Evolutionary conservation across 2,113 vertebrate species (phyloP), one percentile per base, ranked within the genome.

Genomic region (Anhinga anhinga): DNA sequence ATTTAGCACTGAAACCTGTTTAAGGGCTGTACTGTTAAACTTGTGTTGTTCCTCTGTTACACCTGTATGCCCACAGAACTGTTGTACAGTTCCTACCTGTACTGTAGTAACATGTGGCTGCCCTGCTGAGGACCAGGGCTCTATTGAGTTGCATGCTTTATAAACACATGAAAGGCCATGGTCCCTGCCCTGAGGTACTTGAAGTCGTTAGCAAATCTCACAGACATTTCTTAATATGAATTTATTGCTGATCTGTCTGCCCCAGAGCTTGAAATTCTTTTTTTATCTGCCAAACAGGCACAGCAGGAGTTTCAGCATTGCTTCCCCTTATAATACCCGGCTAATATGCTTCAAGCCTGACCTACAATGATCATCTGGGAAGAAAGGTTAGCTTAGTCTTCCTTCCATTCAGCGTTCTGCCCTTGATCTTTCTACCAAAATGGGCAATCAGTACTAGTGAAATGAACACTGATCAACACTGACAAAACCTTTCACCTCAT

Each of bases 191-290:
- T 44, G 42, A 88, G 74, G 91, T 89, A 47, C 84, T 74, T 70
- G 78, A 89, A 94, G 81, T 88, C 18, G 4, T 97, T 95, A 94
- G 95, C 66, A 93, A 95, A 96, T 93, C 93, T 96, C 93, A 93
- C 92, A 97, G 96, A 95, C 95, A 82, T 85, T 96, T 96, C 93
- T 95, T 97, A 93, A 89, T 94, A 89, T 67, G 49, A 94, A 96
- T 95, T 77, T 96, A 91, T 91, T 95, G 96, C 95, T 96, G 91
- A 96, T 95, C 91, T 94, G 91, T 95, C 95, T 96, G 91, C 94
- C 96, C 90, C 91, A 97, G 96, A 97, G 96, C 94, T 61, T 85
- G 96, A 88, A 97, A 96, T 96, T 97, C 95, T 96, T 96, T 97
- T 95, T 95, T 95, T 96, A 95, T 97, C 87, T 93, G 82, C 94